Base-by-base conservation (phyloP, 2,797 vertebrate genomes). In the Geotrypetes seraphini region DNA sequence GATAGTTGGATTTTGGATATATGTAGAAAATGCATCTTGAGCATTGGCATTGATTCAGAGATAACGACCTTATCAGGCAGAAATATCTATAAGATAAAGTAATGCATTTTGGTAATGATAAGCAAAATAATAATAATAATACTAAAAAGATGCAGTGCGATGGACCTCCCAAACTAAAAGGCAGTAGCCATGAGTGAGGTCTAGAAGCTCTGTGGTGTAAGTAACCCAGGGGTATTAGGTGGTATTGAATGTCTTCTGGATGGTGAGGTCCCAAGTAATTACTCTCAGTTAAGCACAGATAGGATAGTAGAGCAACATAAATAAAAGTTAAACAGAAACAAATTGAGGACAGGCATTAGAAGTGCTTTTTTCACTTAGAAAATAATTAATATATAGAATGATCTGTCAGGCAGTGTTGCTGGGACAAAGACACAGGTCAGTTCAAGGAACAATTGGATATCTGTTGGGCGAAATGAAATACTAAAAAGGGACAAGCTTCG, bases 341-440 rank as follows among this genome's bases (percentile, higher is more conserved):
- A 18, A 37, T 31, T 22, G 10, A 26, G 7, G 22, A 34, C 10
- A 8, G 32, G 18, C 14, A 39, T 46, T 54, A 43, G 66, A 48
- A 53, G 12, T 5, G 18, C 8, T 22, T 52, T 46, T 44, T 43
- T 40, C 8, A 28, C 12, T 55, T 47, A 35, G 22, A 68, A 57
- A 54, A 40, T 59, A 57, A 39, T 36, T 47, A 52, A 43, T 39
- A 5, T 39, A 27, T 48, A 33, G 30, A 62, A 31, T 35, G 14
- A 34, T 43, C 31, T 48, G 17, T n/a, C 16, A 25, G 14, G 20
- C 36, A 28, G 33, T 22, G 11, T 19, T 15, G 5, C 12, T 36
- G 20, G 60, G 42, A 39, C 28, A 47, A 55, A 57, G 39, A 20
- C 9, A 1, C 7, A 6, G 12, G n/a, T 47, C 4, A 1, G n/a